These are phyloP conservation scores for Trachops cirrhosus DNA, from an alignment of 2,797 vertebrate species.

Conservation along the genomic window DNA sequence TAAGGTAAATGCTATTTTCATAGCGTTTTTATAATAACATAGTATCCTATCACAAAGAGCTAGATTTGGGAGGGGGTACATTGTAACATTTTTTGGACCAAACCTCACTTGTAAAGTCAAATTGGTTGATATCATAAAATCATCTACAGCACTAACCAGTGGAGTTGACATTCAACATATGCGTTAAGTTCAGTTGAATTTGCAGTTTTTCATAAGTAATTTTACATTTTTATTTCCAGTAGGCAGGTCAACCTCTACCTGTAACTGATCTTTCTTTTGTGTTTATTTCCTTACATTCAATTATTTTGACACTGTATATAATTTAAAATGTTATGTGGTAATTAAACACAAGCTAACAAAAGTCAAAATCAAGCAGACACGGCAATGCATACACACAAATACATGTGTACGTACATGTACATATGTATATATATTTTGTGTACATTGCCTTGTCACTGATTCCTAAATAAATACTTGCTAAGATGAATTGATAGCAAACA, in stretches of 20 bases:
- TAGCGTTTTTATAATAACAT: not conserved
- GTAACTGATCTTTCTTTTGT: not conserved
- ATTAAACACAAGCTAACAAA: slow-evolving; percentile 1
- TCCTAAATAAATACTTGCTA: not conserved
- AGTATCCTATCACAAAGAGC: not conserved
- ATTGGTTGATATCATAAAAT: not conserved
- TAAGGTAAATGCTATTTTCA: not conserved
- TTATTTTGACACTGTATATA: not conserved
- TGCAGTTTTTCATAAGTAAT: not conserved
- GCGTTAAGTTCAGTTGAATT: slow-evolving; percentile 5
- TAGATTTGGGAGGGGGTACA: not conserved
- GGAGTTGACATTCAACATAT: not conserved
- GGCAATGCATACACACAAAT: not conserved
- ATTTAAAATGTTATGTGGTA: not conserved
- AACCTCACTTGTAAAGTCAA: not conserved
- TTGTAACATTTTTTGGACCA: not conserved
- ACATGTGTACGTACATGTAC: not conserved
- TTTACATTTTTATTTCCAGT: slow-evolving; percentile 16
- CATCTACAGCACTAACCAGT: not conserved
- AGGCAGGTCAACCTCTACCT: not conserved
- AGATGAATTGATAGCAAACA: not conserved
- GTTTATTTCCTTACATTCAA: not conserved
- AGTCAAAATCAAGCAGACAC: not conserved
- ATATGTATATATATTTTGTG: not conserved
- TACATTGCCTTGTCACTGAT: not conserved